Conservation (phyloP, 2,797 vertebrate species). For the Siniperca undulata region DNA sequence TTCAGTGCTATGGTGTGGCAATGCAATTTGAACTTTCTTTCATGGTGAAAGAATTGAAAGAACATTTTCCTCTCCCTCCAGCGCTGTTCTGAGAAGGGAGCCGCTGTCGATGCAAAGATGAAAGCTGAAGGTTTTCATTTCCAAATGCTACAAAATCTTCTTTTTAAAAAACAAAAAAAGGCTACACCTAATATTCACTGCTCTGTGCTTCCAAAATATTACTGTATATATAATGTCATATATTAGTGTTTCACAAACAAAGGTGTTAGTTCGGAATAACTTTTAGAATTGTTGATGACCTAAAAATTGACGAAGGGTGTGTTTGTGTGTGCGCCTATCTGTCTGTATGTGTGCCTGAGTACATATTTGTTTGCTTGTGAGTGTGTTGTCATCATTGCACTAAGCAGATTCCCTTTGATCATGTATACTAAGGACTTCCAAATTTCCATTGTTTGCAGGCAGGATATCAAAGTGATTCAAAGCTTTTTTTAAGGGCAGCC, state of each 20-base stretch:
- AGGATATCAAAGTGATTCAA: conserved; percentile 67
- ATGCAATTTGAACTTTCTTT: conserved; percentile 61
- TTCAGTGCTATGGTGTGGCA: conserved; percentile 24
- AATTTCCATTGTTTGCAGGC: conserved; percentile 64
- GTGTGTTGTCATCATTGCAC: conserved; percentile 38
- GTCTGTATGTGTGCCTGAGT: background rate
- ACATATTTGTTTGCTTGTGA: conserved; percentile 15
- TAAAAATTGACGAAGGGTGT: background rate
- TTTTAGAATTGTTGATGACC: background rate
- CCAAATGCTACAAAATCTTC: conserved; percentile 29
- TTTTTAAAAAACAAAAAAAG: conserved; percentile 11
- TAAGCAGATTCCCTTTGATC: conserved; percentile 68
- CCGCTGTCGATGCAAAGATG: conserved; percentile 39
- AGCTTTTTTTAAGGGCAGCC: conserved; percentile 39
- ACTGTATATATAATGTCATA: background rate
- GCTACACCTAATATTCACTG: conserved; percentile 14
- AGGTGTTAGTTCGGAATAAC: background rate
- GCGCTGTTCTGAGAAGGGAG: conserved; percentile 23
- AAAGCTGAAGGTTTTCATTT: conserved; percentile 46
- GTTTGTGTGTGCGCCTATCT: background rate
- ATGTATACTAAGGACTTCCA: conserved; percentile 53
- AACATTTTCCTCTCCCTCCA: conserved; percentile 47
- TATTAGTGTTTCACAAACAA: conserved; percentile 6
- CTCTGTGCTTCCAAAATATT: background rate
- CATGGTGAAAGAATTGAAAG: conserved; percentile 51